A percentile compares a stretch with the other conserved stretches of the same genome.
Conservation (phyloP, 2,113 vertebrate species). For the Actinemys pallida region DNA sequence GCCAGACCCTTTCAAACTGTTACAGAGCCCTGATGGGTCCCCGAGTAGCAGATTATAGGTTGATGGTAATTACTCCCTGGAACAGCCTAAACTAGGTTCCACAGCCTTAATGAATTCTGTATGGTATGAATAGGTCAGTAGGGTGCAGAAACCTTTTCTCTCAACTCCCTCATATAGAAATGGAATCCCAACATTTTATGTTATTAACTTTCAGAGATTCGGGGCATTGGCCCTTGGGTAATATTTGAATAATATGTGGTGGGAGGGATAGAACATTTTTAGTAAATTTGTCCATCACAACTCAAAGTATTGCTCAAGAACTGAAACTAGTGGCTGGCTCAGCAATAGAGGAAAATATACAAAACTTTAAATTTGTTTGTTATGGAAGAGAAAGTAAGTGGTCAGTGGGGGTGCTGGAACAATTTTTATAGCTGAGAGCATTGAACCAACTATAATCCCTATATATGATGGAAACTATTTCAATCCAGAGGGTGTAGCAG, state of each 20-base stretch:
- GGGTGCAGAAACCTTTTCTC: background rate
- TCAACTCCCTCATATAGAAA: background rate
- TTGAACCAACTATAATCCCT: no score
- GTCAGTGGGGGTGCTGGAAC: background rate
- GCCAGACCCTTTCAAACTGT: constrained; percentile 48
- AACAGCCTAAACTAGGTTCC: constrained; percentile 49
- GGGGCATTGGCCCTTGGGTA: background rate
- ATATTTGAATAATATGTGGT: background rate
- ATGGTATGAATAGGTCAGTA: constrained; percentile 36
- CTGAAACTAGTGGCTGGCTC: background rate
- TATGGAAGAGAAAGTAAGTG: background rate
- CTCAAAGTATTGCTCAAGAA: background rate
- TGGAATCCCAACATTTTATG: background rate
- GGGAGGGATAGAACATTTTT: background rate
- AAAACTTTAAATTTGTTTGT: background rate
- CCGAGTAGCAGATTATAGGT: constrained; percentile 27
- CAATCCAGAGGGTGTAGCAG: no score
- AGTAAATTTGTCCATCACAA: background rate
- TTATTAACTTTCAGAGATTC: background rate
- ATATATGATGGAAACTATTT: no score
- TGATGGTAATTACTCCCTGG: constrained; percentile 26
- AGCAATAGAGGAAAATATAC: background rate
- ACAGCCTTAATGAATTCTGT: constrained; percentile 45
- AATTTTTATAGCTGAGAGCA: no score
- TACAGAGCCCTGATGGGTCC: constrained; percentile 8